Evolutionary conservation across 1,140 invertebrate species (phyloP).

Genomic region (Drosophila carrolli): DNA sequence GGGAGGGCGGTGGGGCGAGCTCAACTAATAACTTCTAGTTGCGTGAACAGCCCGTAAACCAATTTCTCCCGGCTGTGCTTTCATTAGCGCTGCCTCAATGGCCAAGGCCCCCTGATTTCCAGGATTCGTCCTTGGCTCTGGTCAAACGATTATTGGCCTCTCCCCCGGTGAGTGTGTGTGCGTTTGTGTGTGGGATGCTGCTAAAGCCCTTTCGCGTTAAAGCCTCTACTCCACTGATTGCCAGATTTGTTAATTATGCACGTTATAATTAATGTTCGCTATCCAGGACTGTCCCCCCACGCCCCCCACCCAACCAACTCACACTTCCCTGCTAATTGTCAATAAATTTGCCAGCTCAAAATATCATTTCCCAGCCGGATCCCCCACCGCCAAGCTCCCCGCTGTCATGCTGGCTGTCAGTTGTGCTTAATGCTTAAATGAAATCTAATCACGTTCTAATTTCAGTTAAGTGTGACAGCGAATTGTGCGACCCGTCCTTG

Average conservation of each 20-base stretch:
- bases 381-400: background rate
- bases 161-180: slow-evolving; percentile 11
- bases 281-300: background rate
- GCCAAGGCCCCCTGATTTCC: slow-evolving; percentile 20
- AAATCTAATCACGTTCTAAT: slow-evolving; percentile 82
- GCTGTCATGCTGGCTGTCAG: slow-evolving; percentile 75
- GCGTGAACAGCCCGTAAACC: slow-evolving; percentile 64
- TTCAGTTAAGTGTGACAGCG: slow-evolving; percentile 74
- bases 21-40: slow-evolving; percentile 76
- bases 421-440: slow-evolving; percentile 77
- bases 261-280: slow-evolving; percentile 71
- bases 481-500: slow-evolving; percentile 39
- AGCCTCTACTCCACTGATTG: slow-evolving; percentile 46
- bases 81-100: slow-evolving; percentile 73
- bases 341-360: slow-evolving; percentile 73
- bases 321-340: slow-evolving; percentile 58
- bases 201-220: slow-evolving; percentile 34
- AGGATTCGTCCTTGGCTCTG: slow-evolving; percentile 13
- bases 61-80: slow-evolving; percentile 61
- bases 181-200: slow-evolving; percentile 12
- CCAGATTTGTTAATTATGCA: slow-evolving; percentile 79
- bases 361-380: slow-evolving; percentile 59
- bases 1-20: slow-evolving; percentile 1
- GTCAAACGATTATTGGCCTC: slow-evolving; percentile 53
- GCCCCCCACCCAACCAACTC: background rate